Evolutionary conservation across 2,888 invertebrate species (phyloP).

Genomic region (Phortica okadai): DNA sequence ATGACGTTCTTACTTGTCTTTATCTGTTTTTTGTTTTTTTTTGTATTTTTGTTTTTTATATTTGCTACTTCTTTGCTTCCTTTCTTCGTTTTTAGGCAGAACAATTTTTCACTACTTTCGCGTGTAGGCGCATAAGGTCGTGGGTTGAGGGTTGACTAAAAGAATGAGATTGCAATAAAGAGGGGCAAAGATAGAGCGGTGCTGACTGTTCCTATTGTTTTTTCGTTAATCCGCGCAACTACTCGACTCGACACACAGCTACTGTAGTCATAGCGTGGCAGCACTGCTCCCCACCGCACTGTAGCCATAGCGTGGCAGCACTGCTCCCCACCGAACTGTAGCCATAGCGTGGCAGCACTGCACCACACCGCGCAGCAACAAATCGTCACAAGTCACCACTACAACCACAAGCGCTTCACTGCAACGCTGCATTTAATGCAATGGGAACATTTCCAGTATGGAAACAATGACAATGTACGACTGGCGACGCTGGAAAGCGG

Average conservation of each 20-base stretch:
- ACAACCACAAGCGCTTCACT: not conserved
- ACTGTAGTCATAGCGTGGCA: not conserved
- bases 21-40: conserved; percentile 65
- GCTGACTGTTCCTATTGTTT: not conserved
- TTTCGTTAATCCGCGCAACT: conserved; percentile 2
- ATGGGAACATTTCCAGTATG: conserved; percentile 56
- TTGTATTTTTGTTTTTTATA: conserved; percentile 47
- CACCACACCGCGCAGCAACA: too few species aligned
- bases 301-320: not conserved
- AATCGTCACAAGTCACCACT: too few species aligned
- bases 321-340: not conserved
- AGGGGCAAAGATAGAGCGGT: not conserved
- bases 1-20: conserved; percentile 34
- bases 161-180: not conserved
- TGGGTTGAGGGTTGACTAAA: not conserved
- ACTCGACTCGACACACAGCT: not conserved
- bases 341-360: not conserved
- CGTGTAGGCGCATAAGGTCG: not conserved
- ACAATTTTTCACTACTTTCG: conserved; percentile 5
- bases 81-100: not conserved
- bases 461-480: conserved; percentile 62
- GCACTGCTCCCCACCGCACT: not conserved
- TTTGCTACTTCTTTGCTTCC: conserved; percentile 20
- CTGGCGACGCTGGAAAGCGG: conserved; percentile 64
- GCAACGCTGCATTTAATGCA: conserved; percentile 32